phyloP scores from a whole-genome alignment of 2,113 vertebrate genomes.

The Chionodraco myersi region DNA sequence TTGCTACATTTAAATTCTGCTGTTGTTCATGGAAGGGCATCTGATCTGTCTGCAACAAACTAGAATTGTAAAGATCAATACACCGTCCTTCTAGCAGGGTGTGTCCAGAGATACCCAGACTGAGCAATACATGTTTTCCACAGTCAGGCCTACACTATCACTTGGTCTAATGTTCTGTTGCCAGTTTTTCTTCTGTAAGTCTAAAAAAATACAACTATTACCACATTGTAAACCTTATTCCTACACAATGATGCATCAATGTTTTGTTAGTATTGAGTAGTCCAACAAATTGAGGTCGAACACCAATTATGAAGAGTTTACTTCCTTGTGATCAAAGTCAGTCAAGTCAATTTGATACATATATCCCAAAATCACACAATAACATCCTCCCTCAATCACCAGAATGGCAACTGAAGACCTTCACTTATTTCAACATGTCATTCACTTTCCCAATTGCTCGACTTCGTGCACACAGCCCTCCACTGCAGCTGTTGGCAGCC shows the following conservation, averaged over 20 bases:
- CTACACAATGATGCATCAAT: neutral
- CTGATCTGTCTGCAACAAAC: neutral
- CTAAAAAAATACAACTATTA: no score
- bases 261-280: neutral
- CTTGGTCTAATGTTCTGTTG: neutral
- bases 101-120: neutral
- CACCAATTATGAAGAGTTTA: neutral
- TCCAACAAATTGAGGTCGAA: neutral
- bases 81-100: neutral
- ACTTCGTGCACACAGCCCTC: neutral
- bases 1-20: neutral
- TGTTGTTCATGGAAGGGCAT: neutral
- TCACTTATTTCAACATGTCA: neutral
- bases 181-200: no score
- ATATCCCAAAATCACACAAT: no score
- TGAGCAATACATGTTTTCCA: neutral
- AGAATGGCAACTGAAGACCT: neutral
- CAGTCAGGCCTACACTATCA: no score
- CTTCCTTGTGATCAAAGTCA: neutral
- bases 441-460: neutral
- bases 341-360: no score
- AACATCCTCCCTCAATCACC: neutral
- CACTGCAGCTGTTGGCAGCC: constrained; percentile 33
- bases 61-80: constrained; percentile 3
- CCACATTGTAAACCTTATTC: no score